These are phyloP conservation scores for Hesperia comma DNA, from an alignment of 2,888 invertebrate species.

Conservation along the genomic window DNA sequence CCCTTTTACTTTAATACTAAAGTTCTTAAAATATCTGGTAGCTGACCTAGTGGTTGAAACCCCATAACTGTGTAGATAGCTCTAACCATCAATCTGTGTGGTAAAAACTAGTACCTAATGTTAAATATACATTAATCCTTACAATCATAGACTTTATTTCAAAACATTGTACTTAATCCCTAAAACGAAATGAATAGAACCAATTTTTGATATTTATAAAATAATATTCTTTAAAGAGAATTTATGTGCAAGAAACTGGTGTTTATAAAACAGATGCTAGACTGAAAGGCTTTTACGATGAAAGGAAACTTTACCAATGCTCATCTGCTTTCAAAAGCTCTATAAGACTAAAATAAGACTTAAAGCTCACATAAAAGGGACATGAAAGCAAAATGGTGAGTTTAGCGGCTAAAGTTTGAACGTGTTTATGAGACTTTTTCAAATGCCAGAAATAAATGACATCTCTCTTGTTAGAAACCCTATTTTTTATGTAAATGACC, in stretches of 20 bases:
- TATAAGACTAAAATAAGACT: slow-evolving; percentile 9
- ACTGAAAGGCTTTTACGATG: slow-evolving; percentile 29
- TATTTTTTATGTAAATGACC: no score
- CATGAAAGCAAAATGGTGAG: slow-evolving; percentile 9
- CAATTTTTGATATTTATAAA: not conserved
- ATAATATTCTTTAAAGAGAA: not conserved
- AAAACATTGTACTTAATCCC: no score
- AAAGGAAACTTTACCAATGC: slow-evolving; percentile 22
- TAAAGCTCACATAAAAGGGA: slow-evolving; percentile 22
- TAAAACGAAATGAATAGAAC: no score
- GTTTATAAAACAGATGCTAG: slow-evolving; percentile 19
- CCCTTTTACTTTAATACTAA: no score
- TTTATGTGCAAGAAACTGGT: not conserved
- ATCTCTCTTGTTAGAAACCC: not conserved
- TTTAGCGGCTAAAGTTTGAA: slow-evolving; percentile 16
- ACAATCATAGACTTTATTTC: no score
- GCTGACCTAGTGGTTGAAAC: no score
- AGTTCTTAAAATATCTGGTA: no score
- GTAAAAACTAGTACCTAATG: no score
- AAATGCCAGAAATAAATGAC: slow-evolving; percentile 1
- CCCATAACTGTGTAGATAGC: no score
- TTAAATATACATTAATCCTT: no score
- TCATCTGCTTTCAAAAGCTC: slow-evolving; percentile 19
- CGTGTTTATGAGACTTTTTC: not conserved
- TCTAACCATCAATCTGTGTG: no score